Evolutionary conservation across 2,888 invertebrate genomes (phyloP).

Genomic region (Tanypteryx hageni): DNA sequence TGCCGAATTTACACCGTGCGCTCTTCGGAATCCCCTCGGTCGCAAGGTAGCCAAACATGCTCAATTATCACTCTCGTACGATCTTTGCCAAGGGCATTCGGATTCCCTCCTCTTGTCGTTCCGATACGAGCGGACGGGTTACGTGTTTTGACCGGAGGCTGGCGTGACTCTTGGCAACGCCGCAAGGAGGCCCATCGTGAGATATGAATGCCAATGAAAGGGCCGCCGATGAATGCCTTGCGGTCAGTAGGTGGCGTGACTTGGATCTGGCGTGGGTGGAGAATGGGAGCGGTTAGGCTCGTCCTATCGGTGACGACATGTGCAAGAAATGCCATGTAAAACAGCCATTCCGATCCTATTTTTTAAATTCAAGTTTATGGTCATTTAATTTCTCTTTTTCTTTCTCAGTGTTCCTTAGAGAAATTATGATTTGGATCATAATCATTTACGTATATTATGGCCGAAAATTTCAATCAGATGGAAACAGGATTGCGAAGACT

Average conservation of each 20-base stretch:
- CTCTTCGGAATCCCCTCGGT: background rate
- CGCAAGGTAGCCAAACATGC: constrained; percentile 38
- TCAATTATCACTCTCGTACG: background rate
- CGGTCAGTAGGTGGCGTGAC: constrained; percentile 51
- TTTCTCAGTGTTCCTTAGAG: too few relatives aligned
- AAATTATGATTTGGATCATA: too few relatives aligned
- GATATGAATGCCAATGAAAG: constrained; percentile 43
- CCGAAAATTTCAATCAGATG: too few relatives aligned
- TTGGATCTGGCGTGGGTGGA: constrained; percentile 40
- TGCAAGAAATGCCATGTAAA: background rate
- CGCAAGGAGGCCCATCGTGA: background rate
- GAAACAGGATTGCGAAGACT: too few relatives aligned
- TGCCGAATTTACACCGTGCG: background rate
- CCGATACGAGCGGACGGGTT: background rate
- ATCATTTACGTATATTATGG: too few relatives aligned
- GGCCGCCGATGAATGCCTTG: background rate
- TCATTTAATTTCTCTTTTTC: too few relatives aligned
- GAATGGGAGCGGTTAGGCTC: background rate
- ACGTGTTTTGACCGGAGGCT: constrained; percentile 4
- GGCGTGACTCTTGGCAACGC: background rate
- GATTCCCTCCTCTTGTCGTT: background rate
- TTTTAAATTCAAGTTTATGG: too few relatives aligned
- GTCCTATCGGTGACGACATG: background rate
- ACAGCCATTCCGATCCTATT: too few relatives aligned
- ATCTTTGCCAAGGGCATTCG: background rate